Percentiles rank a stretch among this genome's conserved stretches.
phyloP scores from a whole-genome alignment of 2,888 invertebrate species.

The Halocaridina rubra region DNA sequence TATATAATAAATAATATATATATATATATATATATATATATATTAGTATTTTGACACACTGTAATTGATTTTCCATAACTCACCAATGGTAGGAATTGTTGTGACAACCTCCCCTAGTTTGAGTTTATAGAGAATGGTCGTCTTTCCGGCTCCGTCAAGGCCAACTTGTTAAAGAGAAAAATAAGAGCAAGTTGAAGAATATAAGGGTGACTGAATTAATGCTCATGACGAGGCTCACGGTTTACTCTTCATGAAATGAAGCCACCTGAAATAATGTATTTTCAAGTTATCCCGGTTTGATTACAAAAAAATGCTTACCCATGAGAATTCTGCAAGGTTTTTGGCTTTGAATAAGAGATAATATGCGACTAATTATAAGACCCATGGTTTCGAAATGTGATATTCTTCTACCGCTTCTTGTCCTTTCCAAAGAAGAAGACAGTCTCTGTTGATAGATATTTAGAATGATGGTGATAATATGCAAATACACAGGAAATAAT shows the following conservation, averaged over 20 bases:
- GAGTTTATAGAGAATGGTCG: conserved; percentile 33
- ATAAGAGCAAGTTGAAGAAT: not conserved
- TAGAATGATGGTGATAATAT: too few relatives aligned
- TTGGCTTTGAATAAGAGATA: conserved; percentile 2
- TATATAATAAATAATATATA: not conserved
- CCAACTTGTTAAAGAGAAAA: conserved; percentile 8
- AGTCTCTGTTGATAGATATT: too few relatives aligned
- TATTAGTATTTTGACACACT: not conserved
- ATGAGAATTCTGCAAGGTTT: conserved; percentile 32
- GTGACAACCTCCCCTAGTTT: conserved; percentile 28
- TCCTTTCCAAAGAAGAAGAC: too few relatives aligned
- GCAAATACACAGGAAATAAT: too few relatives aligned
- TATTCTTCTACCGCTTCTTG: too few relatives aligned
- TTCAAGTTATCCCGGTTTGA: too few relatives aligned
- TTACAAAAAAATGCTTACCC: conserved; percentile 28
- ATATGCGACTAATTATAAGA: not conserved
- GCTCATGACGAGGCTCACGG: too few relatives aligned
- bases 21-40: conserved; percentile 19
- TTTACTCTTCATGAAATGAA: too few relatives aligned
- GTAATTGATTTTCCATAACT: too few relatives aligned
- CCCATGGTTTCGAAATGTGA: conserved; percentile 27
- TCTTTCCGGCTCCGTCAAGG: conserved; percentile 38
- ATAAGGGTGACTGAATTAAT: too few relatives aligned
- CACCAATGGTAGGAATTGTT: conserved; percentile 33
- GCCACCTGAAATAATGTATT: too few relatives aligned